These are phyloP conservation scores for Eilema caniola DNA, from an alignment of 2,888 invertebrate species.

Conservation along the genomic window DNA sequence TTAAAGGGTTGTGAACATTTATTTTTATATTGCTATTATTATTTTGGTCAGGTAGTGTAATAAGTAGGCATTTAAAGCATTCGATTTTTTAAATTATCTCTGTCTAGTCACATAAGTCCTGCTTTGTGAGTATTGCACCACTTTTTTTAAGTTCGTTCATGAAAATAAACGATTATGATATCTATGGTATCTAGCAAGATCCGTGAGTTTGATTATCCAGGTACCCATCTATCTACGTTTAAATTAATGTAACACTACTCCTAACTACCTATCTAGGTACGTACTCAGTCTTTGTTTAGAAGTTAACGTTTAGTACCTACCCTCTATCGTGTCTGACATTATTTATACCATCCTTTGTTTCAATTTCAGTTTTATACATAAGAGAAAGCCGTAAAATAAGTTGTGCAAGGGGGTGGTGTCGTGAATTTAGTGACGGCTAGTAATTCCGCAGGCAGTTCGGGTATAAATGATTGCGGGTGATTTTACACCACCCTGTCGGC, in stretches of 20 bases:
- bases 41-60: too few relatives aligned
- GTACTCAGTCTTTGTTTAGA: neutral
- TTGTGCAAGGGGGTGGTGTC: slow-evolving; percentile 55
- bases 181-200: too few relatives aligned
- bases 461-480: slow-evolving; percentile 87
- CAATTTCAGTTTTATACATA: slow-evolving; percentile 49
- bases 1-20: too few relatives aligned
- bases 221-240: neutral
- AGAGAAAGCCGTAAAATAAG: slow-evolving; percentile 55
- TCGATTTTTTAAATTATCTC: too few relatives aligned
- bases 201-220: too few relatives aligned
- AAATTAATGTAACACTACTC: too few relatives aligned
- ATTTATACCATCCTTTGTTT: slow-evolving; percentile 40
- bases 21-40: too few relatives aligned
- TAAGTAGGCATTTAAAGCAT: too few relatives aligned
- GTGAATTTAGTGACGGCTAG: slow-evolving; percentile 81
- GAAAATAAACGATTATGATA: too few relatives aligned
- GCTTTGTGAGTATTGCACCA: too few relatives aligned
- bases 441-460: slow-evolving; percentile 86
- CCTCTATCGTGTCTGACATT: slow-evolving; percentile 12
- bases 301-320: neutral
- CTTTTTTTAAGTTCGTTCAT: too few relatives aligned
- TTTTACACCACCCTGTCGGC: slow-evolving; percentile 79
- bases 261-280: neutral
- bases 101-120: too few relatives aligned